Evolutionary conservation across 2,888 invertebrate species (phyloP).

Genomic region (Sinotaia quadrata): DNA sequence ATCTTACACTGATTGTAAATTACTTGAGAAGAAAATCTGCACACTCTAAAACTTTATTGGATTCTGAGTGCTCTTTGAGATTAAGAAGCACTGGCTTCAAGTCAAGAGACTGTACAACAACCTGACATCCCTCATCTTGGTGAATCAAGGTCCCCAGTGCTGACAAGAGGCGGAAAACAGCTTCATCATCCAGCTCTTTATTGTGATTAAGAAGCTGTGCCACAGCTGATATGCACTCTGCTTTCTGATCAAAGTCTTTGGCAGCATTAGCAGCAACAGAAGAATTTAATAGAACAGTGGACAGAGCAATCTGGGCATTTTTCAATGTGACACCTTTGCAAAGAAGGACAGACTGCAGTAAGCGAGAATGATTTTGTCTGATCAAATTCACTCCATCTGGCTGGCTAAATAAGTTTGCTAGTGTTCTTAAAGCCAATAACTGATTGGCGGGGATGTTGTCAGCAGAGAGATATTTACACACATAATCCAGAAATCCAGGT

Average conservation of each 20-base stretch:
- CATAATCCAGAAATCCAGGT: slow-evolving; percentile 70
- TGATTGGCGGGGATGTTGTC: slow-evolving; percentile 67
- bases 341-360: slow-evolving; percentile 52
- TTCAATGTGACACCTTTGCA: slow-evolving; percentile 59
- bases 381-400: slow-evolving; percentile 67
- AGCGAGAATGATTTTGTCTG: slow-evolving; percentile 50
- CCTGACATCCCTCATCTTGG: slow-evolving; percentile 62
- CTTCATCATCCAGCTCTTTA: slow-evolving; percentile 78
- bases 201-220: slow-evolving; percentile 41
- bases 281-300: slow-evolving; percentile 83
- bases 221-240: slow-evolving; percentile 55
- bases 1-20: background rate
- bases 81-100: slow-evolving; percentile 46
- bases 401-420: slow-evolving; percentile 87
- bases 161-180: slow-evolving; percentile 83
- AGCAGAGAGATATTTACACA: slow-evolving; percentile 71
- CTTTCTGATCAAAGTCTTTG: slow-evolving; percentile 59
- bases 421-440: slow-evolving; percentile 74
- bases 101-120: slow-evolving; percentile 63
- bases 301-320: slow-evolving; percentile 80
- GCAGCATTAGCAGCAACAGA: slow-evolving; percentile 74
- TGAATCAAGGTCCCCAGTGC: slow-evolving; percentile 81
- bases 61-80: slow-evolving; percentile 46
- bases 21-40: slow-evolving; percentile 41
- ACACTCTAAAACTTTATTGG: slow-evolving; percentile 65